Evolutionary conservation across 2,888 invertebrate genomes (phyloP), one percentile per base, ranked within the genome.

Genomic region (Auanema sp.): DNA sequence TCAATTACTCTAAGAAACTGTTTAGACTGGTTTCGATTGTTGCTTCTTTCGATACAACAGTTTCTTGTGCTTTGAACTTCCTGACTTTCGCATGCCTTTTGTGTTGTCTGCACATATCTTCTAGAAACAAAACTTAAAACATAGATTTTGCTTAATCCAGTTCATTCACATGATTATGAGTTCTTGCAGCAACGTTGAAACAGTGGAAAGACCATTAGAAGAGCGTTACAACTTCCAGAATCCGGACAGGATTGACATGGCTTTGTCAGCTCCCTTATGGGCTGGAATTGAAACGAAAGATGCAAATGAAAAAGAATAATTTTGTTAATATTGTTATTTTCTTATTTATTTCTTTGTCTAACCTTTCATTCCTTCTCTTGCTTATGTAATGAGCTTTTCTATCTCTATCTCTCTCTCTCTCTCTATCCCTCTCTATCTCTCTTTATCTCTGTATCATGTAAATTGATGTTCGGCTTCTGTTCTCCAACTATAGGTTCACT

Each of bases 261-360:
- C 73, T 64, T 66, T 73, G 51, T 67, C 65, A 47, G 70, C 65
- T 59, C 70, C 73, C 42, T 67, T 73, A 25, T 73, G 73, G 73
- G 73, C 73, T 43, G 71, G 73, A 41, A 73, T 64, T 23, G 73
- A 73, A 42, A 73, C 64, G 44, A 68, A 68, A 43, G 69, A 68
- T 44, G 2, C n/a, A 50, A 43, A 58, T 43, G 57, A 33, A 33
- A 33, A 33, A 33, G 3, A 33, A 33, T 33, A 33, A 33, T 8
- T 33, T 33, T 33, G 33, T 33, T 33, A 33, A n/a, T 8, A 3
- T 33, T 33, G 33, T 33, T 33, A 33, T 33, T 5, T 8, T 33
- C 33, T 8, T 33, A 33, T 33, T 33, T 33, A 33, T 33, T 33
- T 33, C 33, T 33, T 33, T 33, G 3, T 5, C 33, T 33, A 33